Conservation (phyloP, 2,888 invertebrate species). For the Acrocyrtus sp. region DNA sequence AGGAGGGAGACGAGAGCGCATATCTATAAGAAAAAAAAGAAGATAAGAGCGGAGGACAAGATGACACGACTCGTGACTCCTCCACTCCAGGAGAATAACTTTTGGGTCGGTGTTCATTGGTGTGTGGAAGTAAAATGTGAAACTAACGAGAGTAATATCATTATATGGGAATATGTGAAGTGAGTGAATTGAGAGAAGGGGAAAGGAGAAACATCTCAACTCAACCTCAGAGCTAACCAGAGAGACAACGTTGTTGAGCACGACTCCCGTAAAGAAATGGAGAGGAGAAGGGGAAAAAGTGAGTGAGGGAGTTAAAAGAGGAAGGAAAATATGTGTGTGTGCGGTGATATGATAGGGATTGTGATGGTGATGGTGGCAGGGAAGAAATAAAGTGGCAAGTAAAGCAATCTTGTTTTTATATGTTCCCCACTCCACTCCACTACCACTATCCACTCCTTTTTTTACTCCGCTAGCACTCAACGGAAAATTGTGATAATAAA, state of each 20-base stretch:
- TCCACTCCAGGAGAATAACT: conserved; percentile 1
- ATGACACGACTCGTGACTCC: too few relatives aligned
- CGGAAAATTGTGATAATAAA: conserved; percentile 39
- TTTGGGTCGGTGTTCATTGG: neutral
- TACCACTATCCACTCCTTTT: neutral
- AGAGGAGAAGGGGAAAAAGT: conserved; percentile 4
- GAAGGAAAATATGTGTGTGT: conserved; percentile 22
- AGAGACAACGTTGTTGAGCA: conserved; percentile 34
- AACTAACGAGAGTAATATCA: conserved; percentile 39
- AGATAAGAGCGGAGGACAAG: too few relatives aligned
- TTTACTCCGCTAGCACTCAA: too few relatives aligned
- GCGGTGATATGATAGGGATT: conserved; percentile 35
- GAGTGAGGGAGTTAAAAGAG: conserved; percentile 11
- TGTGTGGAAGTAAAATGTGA: conserved; percentile 19
- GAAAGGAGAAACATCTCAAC: conserved; percentile 40
- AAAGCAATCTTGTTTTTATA: conserved; percentile 49
- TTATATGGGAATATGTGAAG: conserved; percentile 20
- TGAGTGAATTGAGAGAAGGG: too few relatives aligned
- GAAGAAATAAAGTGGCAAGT: conserved; percentile 19
- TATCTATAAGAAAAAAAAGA: too few relatives aligned
- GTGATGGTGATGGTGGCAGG: conserved; percentile 19
- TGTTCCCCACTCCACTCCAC: conserved; percentile 25
- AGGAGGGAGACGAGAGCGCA: too few relatives aligned
- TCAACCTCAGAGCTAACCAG: conserved; percentile 42
- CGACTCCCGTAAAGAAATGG: too few relatives aligned